Percentiles rank a stretch among this genome's conserved stretches.
These are phyloP conservation scores for Datnioides undecimradiatus DNA, from an alignment of 2,113 vertebrate species.

Conservation along the genomic window DNA sequence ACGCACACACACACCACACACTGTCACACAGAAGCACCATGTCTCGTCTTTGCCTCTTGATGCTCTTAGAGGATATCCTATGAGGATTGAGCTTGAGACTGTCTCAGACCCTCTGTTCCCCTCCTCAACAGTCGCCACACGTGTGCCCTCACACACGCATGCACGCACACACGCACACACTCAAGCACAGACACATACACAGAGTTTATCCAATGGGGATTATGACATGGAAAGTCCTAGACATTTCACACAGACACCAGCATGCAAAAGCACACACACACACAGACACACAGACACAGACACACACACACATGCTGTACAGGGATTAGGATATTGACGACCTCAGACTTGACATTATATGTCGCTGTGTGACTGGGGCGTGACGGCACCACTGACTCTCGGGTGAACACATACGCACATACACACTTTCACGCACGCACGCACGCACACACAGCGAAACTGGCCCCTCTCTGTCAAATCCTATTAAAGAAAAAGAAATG, in stretches of 20 bases:
- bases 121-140: not conserved
- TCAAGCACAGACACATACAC: constrained; percentile 34
- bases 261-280: constrained; percentile 1
- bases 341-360: constrained; percentile 56
- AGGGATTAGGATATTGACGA: constrained; percentile 50
- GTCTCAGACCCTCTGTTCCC: constrained; percentile 45
- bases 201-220: constrained; percentile 61
- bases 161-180: not conserved
- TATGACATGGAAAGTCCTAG: constrained; percentile 59
- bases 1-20: constrained; percentile 1
- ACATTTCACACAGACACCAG: constrained; percentile 18
- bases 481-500: constrained; percentile 66
- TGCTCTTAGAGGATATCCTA: constrained; percentile 54
- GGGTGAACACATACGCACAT: constrained; percentile 6
- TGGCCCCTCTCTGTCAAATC: constrained; percentile 69
- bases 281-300: constrained; percentile 14
- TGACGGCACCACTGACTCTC: not conserved
- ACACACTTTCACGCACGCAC: constrained; percentile 28
- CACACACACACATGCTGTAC: not conserved
- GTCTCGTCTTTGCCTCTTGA: constrained; percentile 39
- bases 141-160: not conserved
- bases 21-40: not conserved
- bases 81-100: constrained; percentile 37
- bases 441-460: constrained; percentile 33
- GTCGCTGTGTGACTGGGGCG: constrained; percentile 25